phyloP scores from a whole-genome alignment of 2,888 invertebrate genomes.

The Microdon myrmicae region DNA sequence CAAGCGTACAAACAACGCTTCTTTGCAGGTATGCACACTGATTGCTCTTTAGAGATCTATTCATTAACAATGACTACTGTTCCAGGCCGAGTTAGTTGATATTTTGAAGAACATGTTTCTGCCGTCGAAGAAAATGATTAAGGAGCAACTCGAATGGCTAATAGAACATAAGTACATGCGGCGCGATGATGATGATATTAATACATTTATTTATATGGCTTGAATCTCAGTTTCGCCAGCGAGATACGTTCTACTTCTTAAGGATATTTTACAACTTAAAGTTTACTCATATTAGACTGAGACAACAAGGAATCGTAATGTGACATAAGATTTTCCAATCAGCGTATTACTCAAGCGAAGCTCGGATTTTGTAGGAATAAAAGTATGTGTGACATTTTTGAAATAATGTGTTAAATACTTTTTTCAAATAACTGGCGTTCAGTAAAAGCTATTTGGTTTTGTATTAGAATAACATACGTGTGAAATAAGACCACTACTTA shows the following conservation, averaged over 20 bases:
- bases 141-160: slow-evolving; percentile 99
- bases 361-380: no score
- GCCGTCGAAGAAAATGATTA: slow-evolving; percentile 99
- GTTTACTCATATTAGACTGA: no score
- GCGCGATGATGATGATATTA: slow-evolving; percentile 96
- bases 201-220: slow-evolving; percentile 98
- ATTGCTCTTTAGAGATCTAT: neutral
- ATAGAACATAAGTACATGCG: slow-evolving; percentile 99
- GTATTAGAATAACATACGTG: no score
- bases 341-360: no score
- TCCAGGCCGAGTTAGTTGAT: slow-evolving; percentile 91
- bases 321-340: no score
- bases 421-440: no score
- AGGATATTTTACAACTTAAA: no score
- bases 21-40: slow-evolving; percentile 83
- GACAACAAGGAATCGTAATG: no score
- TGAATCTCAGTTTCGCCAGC: slow-evolving; percentile 65
- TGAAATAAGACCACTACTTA: no score
- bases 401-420: no score
- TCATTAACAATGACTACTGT: slow-evolving; percentile 34
- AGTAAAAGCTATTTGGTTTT: no score
- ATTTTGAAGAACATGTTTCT: slow-evolving; percentile 99
- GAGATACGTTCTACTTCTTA: slow-evolving; percentile 11
- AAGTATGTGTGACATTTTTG: no score
- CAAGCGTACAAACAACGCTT: slow-evolving; percentile 91